Base-by-base conservation (phyloP, 1,140 invertebrate genomes). In the Danaus melanippus region DNA sequence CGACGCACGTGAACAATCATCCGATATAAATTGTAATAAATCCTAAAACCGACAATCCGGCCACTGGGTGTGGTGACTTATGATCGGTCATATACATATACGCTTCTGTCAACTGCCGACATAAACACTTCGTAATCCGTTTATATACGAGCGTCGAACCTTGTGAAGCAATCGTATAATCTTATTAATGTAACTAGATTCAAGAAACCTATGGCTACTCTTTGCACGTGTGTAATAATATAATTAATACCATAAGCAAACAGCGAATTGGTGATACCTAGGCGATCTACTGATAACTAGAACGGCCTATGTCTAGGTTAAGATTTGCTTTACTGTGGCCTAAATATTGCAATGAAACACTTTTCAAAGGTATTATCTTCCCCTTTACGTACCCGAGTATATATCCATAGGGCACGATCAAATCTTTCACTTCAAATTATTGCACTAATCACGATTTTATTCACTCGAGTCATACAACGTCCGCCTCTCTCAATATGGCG, bases 61-160 rank as follows among this genome's bases (percentile, higher is more conserved):
- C 83, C 84, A 87, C 84, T 87, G 86, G 86, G 86, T 87, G 86
- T 87, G 86, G 86, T 87, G 86, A 87, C 86, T 87, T 87, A 87
- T 87, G 86, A 84, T 84, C 80, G 84, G 77, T 85, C 82, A 86
- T 86, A 86, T 87, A 87, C 79, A 86, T 87, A 87, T 85, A 87
- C 79, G 83, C 84, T 86, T 75, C 86, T 87, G 86, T 87, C 86
- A 87, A 87, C 84, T 87, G 86, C 81, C 83, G 84, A 87, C 84
- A 87, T 87, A 87, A 87, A 87, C 86, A 87, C 82, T 84, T 84
- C 76, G 84, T 84, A 87, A 85, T 86, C 84, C 84, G 83, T 80
- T 86, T 87, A 86, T 87, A 86, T 86, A 87, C 82, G 83, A 86
- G 73, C 72, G 76, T 79, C 75, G 80, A 87, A 82, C 81, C 81